Base-by-base conservation (phyloP, 2,113 vertebrate species). In the Myiozetetes cayanensis region DNA sequence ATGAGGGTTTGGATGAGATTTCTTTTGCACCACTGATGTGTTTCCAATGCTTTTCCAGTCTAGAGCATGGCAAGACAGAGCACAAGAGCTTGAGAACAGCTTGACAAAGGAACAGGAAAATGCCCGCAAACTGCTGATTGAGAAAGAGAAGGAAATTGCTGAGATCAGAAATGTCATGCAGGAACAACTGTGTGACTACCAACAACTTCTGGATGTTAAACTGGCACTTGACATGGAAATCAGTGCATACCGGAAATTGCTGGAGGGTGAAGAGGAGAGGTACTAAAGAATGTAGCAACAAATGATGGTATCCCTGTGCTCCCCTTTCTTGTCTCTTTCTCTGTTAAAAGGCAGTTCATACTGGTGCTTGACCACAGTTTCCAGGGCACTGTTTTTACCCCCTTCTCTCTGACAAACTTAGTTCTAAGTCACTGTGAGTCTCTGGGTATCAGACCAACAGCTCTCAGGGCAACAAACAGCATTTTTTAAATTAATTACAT, bases 171-270 rank as follows among this genome's bases (percentile, higher is more conserved):
- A 95, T 73, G 98, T 97, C 94, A 99, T 99, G 98, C 98, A 99
- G 90, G 96, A 98, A 7, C 99, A 99, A 87, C 96, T 99, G 83
- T 97, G 90, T 5, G 98, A 99, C 44, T 99, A 99, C 0, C 98
- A 99, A 23, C 98, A 99, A 59, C 98, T 99, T 81, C 97, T 99
- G 80, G 99, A 99, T 74, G 98, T 99, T 11, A 99, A 99, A 82
- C 96, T 99, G 80, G 98, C 99, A 20, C 97, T 99, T 85, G 99
- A 99, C 98, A 98, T 98, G 98, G 99, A 99, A 97, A 99, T 99
- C 93, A 98, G 77, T 20, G 98, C 99, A 52, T 99, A 99, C 62
- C 97, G 98, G 85, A 99, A 99, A 59, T 96, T 99, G 43, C 91
- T 99, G 87, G 99, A 99, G 82, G 98, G 98, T 25, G 99, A 99